Evolutionary conservation across 2,113 vertebrate genomes (phyloP), one percentile per base, ranked within the genome.

Genomic region (Dendropsophus ebraccatus): DNA sequence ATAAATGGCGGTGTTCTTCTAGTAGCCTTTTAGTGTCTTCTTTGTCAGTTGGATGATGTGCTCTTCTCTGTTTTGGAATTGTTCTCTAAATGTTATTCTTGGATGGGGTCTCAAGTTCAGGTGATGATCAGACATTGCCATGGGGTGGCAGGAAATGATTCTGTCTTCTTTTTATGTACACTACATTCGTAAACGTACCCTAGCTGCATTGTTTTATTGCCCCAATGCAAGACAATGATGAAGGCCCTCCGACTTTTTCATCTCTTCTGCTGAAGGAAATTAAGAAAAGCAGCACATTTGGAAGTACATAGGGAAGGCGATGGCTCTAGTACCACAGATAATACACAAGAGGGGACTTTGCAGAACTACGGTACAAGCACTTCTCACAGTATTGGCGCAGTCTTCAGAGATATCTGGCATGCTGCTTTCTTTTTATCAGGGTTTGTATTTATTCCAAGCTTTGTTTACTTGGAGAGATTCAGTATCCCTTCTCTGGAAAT

Each of bases 321-420:
- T 91, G 98, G 97, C 92, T 99, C 98, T 94, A 99, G 98, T 93
- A 99, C 97, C 91, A 99, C 97, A 93, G 98, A 99, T 96, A 97
- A 98, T 94, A 96, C 96, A 87, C 97, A 98, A 91, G 97, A 98
- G 90, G 98, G 97, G 94, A 90, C 94, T 88, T 92, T 94, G 91
- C 96, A 94, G 91, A 95, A 91, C 94, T 95, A 94, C 82, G 88
- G 92, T 82, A 89, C 96, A 91, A 93, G 93, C 93, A 90, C 93
- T 91, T 91, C 96, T 91, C 95, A 94, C 93, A 94, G 94, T 89
- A 94, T 99, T 91, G 96, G 95, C 87, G 69, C 96, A 92, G 93
- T 99, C 96, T 96, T 98, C 96, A 96, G 96, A 95, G 96, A 97
- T 93, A 96, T 99, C 95, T 99, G 97, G 97, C 96, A 95, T 93